Percentiles rank a stretch among this genome's conserved stretches.
Evolutionary conservation across 37 sponge, comb jelly and placozoan species (phyloP).

Genomic region (Tethya wilhelma): DNA sequence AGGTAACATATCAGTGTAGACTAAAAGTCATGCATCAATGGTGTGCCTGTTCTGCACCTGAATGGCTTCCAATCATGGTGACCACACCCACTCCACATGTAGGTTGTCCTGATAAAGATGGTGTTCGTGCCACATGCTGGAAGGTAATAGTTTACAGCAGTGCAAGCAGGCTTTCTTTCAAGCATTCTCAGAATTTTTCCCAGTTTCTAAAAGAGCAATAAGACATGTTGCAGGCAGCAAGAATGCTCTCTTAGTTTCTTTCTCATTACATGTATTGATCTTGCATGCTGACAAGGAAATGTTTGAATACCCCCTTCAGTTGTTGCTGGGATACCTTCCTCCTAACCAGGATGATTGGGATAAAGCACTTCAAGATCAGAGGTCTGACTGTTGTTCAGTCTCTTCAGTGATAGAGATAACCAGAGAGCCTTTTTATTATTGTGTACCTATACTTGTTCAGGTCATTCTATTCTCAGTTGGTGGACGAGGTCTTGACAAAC

Average conservation of each 20-base stretch:
- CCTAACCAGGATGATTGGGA: constrained; percentile 57
- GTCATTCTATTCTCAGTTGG: constrained; percentile 55
- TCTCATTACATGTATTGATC: background rate
- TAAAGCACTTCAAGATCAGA: constrained; percentile 32
- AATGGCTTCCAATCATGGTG: too few relatives aligned
- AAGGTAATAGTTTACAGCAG: constrained; percentile 42
- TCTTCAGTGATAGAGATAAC: background rate
- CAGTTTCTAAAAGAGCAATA: too few relatives aligned
- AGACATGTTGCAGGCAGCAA: background rate
- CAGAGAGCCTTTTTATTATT: background rate
- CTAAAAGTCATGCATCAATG: background rate
- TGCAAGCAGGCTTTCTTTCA: too few relatives aligned
- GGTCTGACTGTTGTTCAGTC: constrained; percentile 34
- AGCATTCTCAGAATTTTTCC: too few relatives aligned
- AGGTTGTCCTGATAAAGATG: constrained; percentile 76
- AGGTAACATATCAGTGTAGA: constrained; percentile 33
- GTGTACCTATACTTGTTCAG: constrained; percentile 32
- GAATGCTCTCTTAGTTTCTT: background rate
- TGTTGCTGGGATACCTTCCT: constrained; percentile 82
- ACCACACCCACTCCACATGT: too few relatives aligned
- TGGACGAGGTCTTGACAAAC: constrained; percentile 69
- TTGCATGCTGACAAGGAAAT: background rate
- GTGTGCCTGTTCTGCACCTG: background rate
- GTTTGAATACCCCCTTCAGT: constrained; percentile 14
- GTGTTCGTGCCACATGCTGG: constrained; percentile 73